These are phyloP conservation scores for Drosophila aldrichi DNA, from an alignment of 2,888 invertebrate species.

Conservation along the genomic window DNA sequence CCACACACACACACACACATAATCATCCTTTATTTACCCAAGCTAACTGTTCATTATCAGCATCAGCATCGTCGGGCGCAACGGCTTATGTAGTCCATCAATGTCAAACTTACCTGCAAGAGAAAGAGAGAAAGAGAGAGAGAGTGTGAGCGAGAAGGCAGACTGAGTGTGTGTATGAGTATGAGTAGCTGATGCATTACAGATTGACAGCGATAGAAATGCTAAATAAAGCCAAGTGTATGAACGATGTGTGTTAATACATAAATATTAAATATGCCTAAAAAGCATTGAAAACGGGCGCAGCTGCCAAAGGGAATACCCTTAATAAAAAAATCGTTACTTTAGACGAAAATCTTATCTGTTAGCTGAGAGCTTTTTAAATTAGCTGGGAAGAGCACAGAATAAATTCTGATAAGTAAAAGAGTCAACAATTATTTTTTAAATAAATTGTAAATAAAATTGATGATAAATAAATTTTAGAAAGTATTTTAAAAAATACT, in stretches of 20 bases:
- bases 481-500: too few relatives aligned
- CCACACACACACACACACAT: constrained; percentile 11
- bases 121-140: constrained; percentile 23
- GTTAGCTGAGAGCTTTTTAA: background rate
- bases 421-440: too few relatives aligned
- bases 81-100: constrained; percentile 66
- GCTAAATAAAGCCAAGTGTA: constrained; percentile 32
- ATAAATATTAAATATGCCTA: constrained; percentile 32
- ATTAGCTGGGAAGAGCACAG: background rate
- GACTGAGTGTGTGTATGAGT: constrained; percentile 1
- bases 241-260: constrained; percentile 26
- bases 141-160: constrained; percentile 9
- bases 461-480: too few relatives aligned
- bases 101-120: constrained; percentile 76
- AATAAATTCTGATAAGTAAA: too few relatives aligned
- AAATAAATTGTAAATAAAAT: too few relatives aligned
- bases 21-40: constrained; percentile 8
- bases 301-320: background rate
- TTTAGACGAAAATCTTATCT: background rate
- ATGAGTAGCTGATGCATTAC: background rate
- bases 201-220: constrained; percentile 43
- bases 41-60: constrained; percentile 34
- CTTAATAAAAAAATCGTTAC: background rate
- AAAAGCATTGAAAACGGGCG: background rate
- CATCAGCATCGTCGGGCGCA: constrained; percentile 17